These are phyloP conservation scores for Prorops nasuta DNA, from an alignment of 1,140 invertebrate species.

Conservation along the genomic window DNA sequence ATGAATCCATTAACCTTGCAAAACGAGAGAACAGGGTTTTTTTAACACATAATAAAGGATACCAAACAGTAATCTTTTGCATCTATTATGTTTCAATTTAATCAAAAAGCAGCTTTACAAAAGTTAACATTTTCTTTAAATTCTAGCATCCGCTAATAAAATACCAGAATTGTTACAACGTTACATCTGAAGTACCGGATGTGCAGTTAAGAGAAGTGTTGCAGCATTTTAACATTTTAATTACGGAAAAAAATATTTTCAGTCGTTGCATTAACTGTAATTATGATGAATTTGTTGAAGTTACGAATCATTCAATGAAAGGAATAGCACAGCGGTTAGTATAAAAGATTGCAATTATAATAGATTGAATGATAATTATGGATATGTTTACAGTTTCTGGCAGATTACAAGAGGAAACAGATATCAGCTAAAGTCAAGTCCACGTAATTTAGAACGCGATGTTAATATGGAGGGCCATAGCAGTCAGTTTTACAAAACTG, in stretches of 20 bases:
- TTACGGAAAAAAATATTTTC: conserved; percentile 64
- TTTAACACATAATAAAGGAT: conserved; percentile 59
- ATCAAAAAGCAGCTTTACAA: too few relatives aligned
- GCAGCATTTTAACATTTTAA: conserved; percentile 61
- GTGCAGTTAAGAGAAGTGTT: conserved; percentile 64
- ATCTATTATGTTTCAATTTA: too few relatives aligned
- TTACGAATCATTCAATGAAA: conserved; percentile 53
- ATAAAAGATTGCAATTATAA: conserved; percentile 3
- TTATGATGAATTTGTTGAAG: conserved; percentile 57
- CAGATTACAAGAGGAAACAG: too few relatives aligned
- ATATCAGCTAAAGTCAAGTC: too few relatives aligned
- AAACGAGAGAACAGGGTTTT: conserved; percentile 59
- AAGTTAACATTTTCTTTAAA: too few relatives aligned
- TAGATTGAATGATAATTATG: too few relatives aligned
- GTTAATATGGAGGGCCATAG: too few relatives aligned
- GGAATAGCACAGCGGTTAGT: conserved; percentile 34
- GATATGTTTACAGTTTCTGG: too few relatives aligned
- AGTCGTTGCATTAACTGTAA: conserved; percentile 70
- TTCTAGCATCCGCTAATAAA: too few relatives aligned
- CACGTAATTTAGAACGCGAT: neutral
- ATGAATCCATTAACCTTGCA: conserved; percentile 56
- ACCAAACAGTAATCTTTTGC: too few relatives aligned
- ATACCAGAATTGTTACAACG: conserved; percentile 60
- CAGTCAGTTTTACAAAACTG: too few relatives aligned
- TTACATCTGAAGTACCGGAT: conserved; percentile 46